Evolutionary conservation across 2,113 vertebrate genomes (phyloP).

Genomic region (Gila orcuttii): DNA sequence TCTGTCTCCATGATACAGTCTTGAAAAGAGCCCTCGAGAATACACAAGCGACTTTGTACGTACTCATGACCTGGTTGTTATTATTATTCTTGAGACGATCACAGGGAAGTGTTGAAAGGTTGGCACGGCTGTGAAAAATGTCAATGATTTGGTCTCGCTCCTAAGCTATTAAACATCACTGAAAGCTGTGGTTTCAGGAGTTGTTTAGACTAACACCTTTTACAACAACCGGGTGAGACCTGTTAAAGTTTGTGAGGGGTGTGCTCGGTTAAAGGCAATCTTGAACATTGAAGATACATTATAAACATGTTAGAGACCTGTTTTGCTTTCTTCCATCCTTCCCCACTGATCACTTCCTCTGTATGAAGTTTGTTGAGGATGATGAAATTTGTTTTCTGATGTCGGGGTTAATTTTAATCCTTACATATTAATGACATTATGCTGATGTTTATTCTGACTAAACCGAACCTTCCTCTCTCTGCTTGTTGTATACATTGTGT

Average conservation of each 20-base stretch:
- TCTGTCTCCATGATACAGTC: conserved; percentile 58
- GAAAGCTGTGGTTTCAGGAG: conserved; percentile 77
- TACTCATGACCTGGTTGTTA: conserved; percentile 79
- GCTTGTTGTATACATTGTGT: conserved; percentile 19
- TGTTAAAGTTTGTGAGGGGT: conserved; percentile 30
- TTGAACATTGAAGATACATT: background rate
- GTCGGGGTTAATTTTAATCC: background rate
- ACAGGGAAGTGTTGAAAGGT: conserved; percentile 83
- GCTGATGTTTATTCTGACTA: background rate
- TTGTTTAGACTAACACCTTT: conserved; percentile 86
- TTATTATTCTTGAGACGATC: conserved; percentile 83
- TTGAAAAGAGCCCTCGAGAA: conserved; percentile 71
- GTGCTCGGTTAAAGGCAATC: conserved; percentile 52
- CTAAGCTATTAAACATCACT: conserved; percentile 73
- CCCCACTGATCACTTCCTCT: background rate
- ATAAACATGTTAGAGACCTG: background rate
- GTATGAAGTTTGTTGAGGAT: background rate
- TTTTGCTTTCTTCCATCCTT: background rate
- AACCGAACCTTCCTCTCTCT: background rate
- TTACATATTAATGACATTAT: background rate
- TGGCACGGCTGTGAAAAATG: conserved; percentile 83
- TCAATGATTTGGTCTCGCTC: conserved; percentile 56
- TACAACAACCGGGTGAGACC: conserved; percentile 75
- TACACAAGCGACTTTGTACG: conserved; percentile 76
- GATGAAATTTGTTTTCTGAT: background rate